Percentiles rank a stretch among this genome's conserved stretches.
phyloP scores from a whole-genome alignment of 2,113 vertebrate species.

The Amphiprion ocellaris region DNA sequence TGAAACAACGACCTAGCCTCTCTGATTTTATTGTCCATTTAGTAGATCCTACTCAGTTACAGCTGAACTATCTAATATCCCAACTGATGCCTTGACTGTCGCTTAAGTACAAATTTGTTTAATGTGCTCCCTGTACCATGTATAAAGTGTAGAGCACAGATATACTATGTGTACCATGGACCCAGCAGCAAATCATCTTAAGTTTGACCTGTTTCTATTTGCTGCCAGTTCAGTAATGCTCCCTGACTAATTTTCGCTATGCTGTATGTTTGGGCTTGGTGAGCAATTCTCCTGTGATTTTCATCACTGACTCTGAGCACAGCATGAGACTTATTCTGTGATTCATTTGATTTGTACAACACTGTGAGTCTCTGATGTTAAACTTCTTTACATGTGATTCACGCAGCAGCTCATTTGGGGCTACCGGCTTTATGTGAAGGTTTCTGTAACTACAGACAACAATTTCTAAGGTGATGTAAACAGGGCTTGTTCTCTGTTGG shows the following conservation, averaged over 20 bases:
- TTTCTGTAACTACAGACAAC: constrained; percentile 2
- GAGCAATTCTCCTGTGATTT: not conserved
- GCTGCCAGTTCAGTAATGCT: not conserved
- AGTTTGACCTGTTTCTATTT: not conserved
- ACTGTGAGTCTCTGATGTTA: constrained; percentile 1
- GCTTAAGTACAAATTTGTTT: too few species aligned
- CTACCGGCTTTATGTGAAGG: not conserved
- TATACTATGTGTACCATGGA: not conserved
- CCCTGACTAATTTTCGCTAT: not conserved
- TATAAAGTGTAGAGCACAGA: not conserved
- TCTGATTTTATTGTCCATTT: too few species aligned
- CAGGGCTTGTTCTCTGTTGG: constrained; percentile 4
- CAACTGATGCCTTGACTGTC: too few species aligned
- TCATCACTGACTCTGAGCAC: constrained; percentile 7
- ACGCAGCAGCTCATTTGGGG: not conserved
- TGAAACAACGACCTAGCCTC: too few species aligned
- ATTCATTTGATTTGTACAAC: not conserved
- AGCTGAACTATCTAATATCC: too few species aligned
- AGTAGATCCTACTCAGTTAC: too few species aligned
- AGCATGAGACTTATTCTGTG: not conserved
- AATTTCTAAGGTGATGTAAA: constrained; percentile 15
- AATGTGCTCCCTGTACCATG: not conserved
- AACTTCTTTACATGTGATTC: constrained; percentile 5
- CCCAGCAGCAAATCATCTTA: not conserved
- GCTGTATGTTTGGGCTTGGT: constrained; percentile 1